Evolutionary conservation across 2,113 vertebrate genomes (phyloP).

Genomic region (Centropus unirufus): DNA sequence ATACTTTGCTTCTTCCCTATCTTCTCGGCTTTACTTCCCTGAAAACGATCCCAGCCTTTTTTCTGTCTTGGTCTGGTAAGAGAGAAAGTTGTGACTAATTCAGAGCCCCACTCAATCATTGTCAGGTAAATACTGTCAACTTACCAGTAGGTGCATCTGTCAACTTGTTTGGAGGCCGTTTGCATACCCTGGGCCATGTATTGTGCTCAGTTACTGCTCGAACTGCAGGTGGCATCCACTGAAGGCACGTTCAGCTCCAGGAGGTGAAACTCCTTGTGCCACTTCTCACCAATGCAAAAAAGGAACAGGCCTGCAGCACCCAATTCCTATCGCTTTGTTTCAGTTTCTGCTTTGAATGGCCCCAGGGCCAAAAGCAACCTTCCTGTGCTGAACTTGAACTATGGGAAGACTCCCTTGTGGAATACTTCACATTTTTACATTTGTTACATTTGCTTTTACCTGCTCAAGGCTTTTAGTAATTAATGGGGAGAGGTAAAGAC

Average conservation of each 20-base stretch:
- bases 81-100: accelerated
- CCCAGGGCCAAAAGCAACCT: background rate
- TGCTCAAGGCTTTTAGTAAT: background rate
- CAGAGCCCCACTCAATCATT: background rate
- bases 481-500: background rate
- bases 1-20: accelerated
- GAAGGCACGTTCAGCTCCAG: background rate
- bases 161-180: too few relatives aligned
- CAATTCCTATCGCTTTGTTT: background rate
- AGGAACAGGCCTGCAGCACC: background rate
- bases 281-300: accelerated
- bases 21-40: background rate
- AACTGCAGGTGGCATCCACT: background rate
- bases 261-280: background rate
- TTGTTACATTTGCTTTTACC: background rate
- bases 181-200: accelerated
- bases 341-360: background rate
- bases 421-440: background rate
- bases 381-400: background rate
- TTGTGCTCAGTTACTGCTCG: accelerated
- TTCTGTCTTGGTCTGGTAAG: background rate
- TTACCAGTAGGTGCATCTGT: background rate
- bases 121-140: background rate
- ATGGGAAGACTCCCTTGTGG: background rate
- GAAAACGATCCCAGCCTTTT: background rate